Evolutionary conservation across 1,140 invertebrate species (phyloP).

Genomic region (Pemphigus obesinymphae): DNA sequence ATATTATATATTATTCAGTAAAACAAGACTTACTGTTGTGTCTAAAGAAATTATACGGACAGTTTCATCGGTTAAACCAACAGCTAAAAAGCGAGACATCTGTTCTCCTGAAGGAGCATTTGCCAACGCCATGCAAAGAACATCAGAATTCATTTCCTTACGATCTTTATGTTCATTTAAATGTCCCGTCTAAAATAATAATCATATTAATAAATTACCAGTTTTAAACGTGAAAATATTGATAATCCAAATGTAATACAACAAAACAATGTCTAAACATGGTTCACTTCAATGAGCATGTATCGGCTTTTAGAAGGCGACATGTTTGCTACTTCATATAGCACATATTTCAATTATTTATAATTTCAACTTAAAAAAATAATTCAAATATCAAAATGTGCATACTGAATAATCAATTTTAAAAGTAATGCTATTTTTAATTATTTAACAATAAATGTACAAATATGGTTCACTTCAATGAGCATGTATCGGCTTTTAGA

Average conservation of each 20-base stretch:
- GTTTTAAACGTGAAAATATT: background rate
- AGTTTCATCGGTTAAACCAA: slow-evolving; percentile 93
- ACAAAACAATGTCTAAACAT: slow-evolving; percentile 25
- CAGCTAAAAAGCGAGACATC: slow-evolving; percentile 91
- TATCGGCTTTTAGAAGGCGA: slow-evolving; percentile 32
- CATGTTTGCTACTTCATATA: slow-evolving; percentile 17
- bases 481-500: slow-evolving; percentile 38
- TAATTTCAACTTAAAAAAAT: background rate
- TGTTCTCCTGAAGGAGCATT: slow-evolving; percentile 93
- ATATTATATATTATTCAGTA: no score
- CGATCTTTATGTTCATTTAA: slow-evolving; percentile 97
- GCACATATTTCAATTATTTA: background rate
- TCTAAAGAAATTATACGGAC: slow-evolving; percentile 97
- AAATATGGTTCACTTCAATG: slow-evolving; percentile 40
- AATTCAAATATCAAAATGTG: background rate
- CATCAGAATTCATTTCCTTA: slow-evolving; percentile 93
- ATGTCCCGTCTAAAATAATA: slow-evolving; percentile 76
- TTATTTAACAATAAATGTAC: background rate
- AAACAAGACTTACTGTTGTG: slow-evolving; percentile 64
- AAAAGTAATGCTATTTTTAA: background rate
- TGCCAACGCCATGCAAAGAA: slow-evolving; percentile 97
- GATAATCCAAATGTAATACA: background rate
- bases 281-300: slow-evolving; percentile 37
- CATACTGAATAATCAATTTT: background rate
- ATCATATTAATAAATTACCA: background rate